Conservation (phyloP, 2,113 vertebrate species). For the Rynchops niger region DNA sequence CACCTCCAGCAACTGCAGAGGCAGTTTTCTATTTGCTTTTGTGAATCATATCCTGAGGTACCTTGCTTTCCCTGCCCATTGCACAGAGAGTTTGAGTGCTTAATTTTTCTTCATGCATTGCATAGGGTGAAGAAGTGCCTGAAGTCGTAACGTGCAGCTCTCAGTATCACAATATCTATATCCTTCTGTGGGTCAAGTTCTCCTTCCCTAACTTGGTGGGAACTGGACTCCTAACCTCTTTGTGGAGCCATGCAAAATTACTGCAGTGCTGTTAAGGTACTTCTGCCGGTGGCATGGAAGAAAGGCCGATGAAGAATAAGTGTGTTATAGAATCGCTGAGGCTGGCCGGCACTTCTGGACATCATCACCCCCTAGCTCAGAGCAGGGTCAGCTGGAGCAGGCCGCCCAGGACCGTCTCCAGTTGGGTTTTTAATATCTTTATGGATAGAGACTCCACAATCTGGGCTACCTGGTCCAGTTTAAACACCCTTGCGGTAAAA, state of each 20-base stretch:
- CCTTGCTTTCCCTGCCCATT: background rate
- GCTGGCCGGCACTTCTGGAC: background rate
- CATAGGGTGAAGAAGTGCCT: background rate
- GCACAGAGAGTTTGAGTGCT: background rate
- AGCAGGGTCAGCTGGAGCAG: background rate
- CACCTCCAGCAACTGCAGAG: background rate
- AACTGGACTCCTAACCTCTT: background rate
- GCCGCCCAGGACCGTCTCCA: background rate
- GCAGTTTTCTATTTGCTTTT: background rate
- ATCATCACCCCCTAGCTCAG: background rate
- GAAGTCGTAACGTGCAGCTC: background rate
- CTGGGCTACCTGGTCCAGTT: background rate
- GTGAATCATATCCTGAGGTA: background rate
- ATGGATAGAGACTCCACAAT: background rate
- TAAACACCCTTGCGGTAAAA: background rate
- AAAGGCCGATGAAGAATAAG: background rate
- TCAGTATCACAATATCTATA: background rate
- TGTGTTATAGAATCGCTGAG: background rate
- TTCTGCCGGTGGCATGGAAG: background rate
- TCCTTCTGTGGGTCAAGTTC: background rate
- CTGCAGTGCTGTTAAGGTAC: background rate
- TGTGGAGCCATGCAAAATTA: background rate
- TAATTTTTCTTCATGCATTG: background rate
- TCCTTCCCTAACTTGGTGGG: background rate
- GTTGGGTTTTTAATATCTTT: background rate